A percentile compares a stretch with the other conserved stretches of the same genome.
Conservation (phyloP, 30 jellyfish, hydroid and myxozoan species). For the Aurelia sp. region DNA sequence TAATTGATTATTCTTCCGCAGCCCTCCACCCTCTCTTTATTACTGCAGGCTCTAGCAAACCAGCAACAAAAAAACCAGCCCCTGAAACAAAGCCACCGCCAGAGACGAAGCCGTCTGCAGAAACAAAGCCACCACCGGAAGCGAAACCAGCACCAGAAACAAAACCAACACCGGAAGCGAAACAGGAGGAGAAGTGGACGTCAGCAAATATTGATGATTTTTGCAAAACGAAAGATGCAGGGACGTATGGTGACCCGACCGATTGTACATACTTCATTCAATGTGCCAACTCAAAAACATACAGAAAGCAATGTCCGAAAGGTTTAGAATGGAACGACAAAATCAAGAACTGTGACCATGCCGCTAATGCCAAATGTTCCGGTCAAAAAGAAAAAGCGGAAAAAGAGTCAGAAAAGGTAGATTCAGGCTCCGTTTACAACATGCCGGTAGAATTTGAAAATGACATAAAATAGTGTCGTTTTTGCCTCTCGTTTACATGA, state of each 20-base stretch:
- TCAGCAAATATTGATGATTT: constrained; percentile 28
- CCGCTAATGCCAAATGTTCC: constrained; percentile 55
- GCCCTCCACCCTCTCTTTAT: too few relatives aligned
- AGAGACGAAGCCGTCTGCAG: too few relatives aligned
- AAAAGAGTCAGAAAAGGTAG: too few relatives aligned
- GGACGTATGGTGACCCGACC: constrained; percentile 54
- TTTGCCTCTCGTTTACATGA: too few relatives aligned
- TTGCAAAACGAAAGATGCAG: constrained; percentile 38
- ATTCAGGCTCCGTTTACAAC: too few relatives aligned
- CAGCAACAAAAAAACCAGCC: too few relatives aligned
- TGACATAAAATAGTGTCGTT: too few relatives aligned
- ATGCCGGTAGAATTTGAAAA: too few relatives aligned
- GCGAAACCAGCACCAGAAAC: background rate
- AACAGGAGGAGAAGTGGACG: background rate
- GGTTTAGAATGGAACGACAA: constrained; percentile 48
- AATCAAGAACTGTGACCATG: constrained; percentile 53
- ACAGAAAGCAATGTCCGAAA: constrained; percentile 37
- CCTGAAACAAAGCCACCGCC: too few relatives aligned
- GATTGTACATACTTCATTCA: constrained; percentile 42
- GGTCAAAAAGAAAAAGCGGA: background rate
- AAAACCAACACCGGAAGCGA: background rate
- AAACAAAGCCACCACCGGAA: background rate
- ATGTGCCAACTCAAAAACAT: constrained; percentile 51
- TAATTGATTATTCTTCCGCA: too few relatives aligned
- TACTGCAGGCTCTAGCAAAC: too few relatives aligned